Base-by-base conservation (phyloP, 2,888 invertebrate genomes). In the Sericinus montela region DNA sequence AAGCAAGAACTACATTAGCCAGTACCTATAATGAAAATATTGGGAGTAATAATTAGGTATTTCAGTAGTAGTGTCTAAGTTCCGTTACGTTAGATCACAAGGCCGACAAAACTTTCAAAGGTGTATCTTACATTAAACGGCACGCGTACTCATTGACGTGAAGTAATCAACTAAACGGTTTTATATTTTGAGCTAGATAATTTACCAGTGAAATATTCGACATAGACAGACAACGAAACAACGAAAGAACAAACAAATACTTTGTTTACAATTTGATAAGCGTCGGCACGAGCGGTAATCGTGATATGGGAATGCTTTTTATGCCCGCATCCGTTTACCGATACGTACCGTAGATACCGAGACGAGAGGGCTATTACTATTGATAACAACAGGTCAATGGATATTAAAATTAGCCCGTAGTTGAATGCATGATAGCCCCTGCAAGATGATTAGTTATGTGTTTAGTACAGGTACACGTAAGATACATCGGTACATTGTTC, bases 231-330 rank as follows among this genome's bases (percentile, higher is more conserved):
- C n/a, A n/a, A n/a, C n/a, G n/a, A n/a, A 48, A 48, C 47, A 44
- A 48, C 51, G 43, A 48, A 54, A 55, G 44, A 51, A 54, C 53
- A 46, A 47, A 46, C 50, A 52, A 49, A 52, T 50, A 48, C 32
- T 58, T 57, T 63, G 64, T 70, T 69, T 66, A 68, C 62, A 61
- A 55, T 58, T 54, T 59, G 75, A 80, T 79, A 79, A 73, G 62
- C 62, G 55, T 62, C 62, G 56, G 54, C 78, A 79, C 72, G 74
- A 64, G 59, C 49, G 54, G 55, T 59, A 58, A 53, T 64, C 75
- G 70, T 77, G 75, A 64, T 56, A 13, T 5, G 16, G n/a, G 28
- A 15, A 14, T 11, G 19, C 48, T 51, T 58, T 54, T 52, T 51
- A 57, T 54, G 55, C 62, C 60, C 68, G 64, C 71, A 65, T 69